Conservation (phyloP, 2,113 vertebrate species). For the Seriola dumerili region DNA sequence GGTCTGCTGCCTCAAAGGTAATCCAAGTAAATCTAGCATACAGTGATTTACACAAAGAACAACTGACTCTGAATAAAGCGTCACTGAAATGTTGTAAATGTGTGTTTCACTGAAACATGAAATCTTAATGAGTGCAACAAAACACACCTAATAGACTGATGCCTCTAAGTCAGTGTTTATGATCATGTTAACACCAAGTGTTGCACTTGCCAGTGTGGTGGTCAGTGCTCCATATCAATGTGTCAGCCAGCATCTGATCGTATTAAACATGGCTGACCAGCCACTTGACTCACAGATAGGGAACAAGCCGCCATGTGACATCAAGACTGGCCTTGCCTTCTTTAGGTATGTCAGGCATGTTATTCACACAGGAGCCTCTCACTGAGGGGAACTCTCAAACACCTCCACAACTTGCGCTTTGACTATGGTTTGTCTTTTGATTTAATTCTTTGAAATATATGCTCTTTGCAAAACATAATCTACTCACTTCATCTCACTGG, state of each 20-base stretch:
- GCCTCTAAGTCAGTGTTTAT: neutral
- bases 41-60: conserved; percentile 8
- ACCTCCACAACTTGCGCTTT: neutral
- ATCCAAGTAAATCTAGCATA: conserved; percentile 10
- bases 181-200: conserved; percentile 26
- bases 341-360: neutral
- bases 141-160: neutral
- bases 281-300: conserved; percentile 50
- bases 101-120: neutral
- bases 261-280: conserved; percentile 59
- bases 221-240: conserved; percentile 26
- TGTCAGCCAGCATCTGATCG: conserved; percentile 63
- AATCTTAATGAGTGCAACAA: neutral
- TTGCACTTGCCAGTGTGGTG: conserved; percentile 8
- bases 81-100: neutral
- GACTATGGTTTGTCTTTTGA: neutral
- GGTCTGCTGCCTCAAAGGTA: conserved; percentile 27
- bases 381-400: neutral
- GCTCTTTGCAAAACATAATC: neutral
- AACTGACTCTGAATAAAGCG: neutral
- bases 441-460: neutral
- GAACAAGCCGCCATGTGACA: conserved; percentile 36
- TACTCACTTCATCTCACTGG: neutral
- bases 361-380: conserved; percentile 8
- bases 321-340: neutral